A percentile compares a stretch with the other conserved stretches of the same genome.
These are phyloP conservation scores for Radopholus similis DNA, from an alignment of 1,140 invertebrate species.

Conservation along the genomic window DNA sequence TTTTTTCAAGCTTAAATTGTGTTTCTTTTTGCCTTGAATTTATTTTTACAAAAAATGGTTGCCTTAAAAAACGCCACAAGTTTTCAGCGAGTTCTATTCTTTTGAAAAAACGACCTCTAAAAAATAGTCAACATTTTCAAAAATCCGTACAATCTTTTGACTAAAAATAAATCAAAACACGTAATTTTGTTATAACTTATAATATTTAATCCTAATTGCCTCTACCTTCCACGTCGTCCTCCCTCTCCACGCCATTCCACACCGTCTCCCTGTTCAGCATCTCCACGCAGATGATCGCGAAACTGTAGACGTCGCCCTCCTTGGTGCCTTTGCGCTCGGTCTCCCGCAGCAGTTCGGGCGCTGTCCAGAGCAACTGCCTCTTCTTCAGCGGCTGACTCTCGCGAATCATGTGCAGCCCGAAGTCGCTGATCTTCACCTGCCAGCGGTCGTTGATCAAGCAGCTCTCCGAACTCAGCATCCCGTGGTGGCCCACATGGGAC, in stretches of 20 bases:
- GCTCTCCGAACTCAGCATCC: not conserved
- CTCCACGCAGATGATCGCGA: conserved; percentile 56
- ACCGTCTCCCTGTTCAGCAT: conserved; percentile 64
- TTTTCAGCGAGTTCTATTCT: too few relatives aligned
- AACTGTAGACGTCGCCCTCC: conserved; percentile 49
- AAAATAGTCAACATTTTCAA: too few relatives aligned
- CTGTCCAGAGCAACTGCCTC: not conserved
- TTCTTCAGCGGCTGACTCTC: conserved; percentile 1
- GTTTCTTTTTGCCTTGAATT: too few relatives aligned
- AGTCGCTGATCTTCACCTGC: too few relatives aligned
- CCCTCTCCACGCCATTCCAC: conserved; percentile 38
- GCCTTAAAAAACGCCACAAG: too few relatives aligned
- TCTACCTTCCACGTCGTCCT: conserved; percentile 41
- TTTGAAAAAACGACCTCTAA: too few relatives aligned
- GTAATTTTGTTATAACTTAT: too few relatives aligned
- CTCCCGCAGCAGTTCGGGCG: conserved; percentile 2
- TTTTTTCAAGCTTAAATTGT: too few relatives aligned
- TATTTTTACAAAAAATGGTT: too few relatives aligned
- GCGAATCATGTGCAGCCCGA: conserved; percentile 4
- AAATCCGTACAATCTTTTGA: too few relatives aligned
- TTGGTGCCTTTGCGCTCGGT: conserved; percentile 3
- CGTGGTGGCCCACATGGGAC: not conserved
- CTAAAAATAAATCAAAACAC: too few relatives aligned
- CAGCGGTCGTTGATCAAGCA: conserved; percentile 8
- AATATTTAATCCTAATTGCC: too few relatives aligned